Evolutionary conservation across 2,797 vertebrate species (phyloP).

Genomic region (Neosalanx taihuensis): DNA sequence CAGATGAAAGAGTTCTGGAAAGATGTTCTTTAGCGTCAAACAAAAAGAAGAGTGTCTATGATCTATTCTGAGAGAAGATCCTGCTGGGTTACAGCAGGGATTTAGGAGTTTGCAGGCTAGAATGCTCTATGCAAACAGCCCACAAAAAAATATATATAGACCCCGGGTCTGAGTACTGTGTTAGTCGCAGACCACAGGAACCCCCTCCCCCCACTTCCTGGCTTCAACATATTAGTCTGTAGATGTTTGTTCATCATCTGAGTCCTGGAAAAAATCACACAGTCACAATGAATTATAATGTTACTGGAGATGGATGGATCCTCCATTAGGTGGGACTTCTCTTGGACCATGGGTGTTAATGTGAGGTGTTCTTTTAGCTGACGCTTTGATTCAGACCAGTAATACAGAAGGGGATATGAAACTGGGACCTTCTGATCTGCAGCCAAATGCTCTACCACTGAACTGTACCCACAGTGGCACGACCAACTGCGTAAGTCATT

Average conservation of each 20-base stretch:
- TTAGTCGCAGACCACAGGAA: neutral
- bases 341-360: too few species aligned
- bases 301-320: too few species aligned
- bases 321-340: too few species aligned
- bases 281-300: too few species aligned
- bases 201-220: neutral
- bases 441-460: too few species aligned
- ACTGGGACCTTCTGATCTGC: too few species aligned
- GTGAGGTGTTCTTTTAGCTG: too few species aligned
- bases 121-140: slow-evolving; percentile 46
- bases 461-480: too few species aligned
- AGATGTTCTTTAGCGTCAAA: slow-evolving; percentile 14
- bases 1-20: slow-evolving; percentile 14
- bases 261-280: too few species aligned
- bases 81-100: slow-evolving; percentile 8
- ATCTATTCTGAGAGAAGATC: slow-evolving; percentile 7
- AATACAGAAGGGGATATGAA: too few species aligned
- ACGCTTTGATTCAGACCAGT: too few species aligned
- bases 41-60: slow-evolving; percentile 16
- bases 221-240: neutral
- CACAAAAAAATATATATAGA: slow-evolving; percentile 16
- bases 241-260: neutral
- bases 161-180: neutral
- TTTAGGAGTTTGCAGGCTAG: slow-evolving; percentile 34
- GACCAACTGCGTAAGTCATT: too few species aligned